Evolutionary conservation across 2,888 invertebrate genomes (phyloP), one percentile per base, ranked within the genome.

Genomic region (Sphaeridia pumilis): DNA sequence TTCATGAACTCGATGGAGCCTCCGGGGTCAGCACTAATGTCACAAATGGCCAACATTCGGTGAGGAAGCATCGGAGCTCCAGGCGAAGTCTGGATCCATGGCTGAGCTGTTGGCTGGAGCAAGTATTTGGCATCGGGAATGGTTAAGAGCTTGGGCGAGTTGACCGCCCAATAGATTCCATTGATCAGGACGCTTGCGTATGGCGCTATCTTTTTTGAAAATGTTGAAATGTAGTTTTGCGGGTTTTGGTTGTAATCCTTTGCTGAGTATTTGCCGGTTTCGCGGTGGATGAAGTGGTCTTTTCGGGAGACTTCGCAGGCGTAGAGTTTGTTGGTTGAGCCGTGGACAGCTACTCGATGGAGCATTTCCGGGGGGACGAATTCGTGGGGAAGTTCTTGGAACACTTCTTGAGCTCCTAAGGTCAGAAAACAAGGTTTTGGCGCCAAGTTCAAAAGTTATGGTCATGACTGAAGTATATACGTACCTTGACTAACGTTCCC

Each of bases 1-100:
- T 93, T 92, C 97, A 98, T 97, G 69, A 99, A 98, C 71, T 98
- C 97, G 53, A 97, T 94, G 35, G 92, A 92, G 51, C 94, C 93
- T 1, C 97, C 95, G 0, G 98, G 98, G 73, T 99, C 98, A 0
- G 98, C 98, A 0, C 93, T 94, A 67, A 99, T 97, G 70, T 99
- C 98, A 70, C 97, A 97, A 67, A 99, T 92, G 3, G 83, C 88
- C 58, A 98, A 74, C 80, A 97, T 86, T 59, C 93, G 76, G 69
- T 90, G 89, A 0, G 92, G 90, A 44, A 92, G 70, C 0, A 86
- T 81, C 0, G 92, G 92, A 0, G 88, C 84, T 0, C 92, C 90
- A 49, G 84, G 78, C 60, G 87, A 87, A 27, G 83, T 84, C 0
- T 90, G 89, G 49, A 94, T 70, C 95, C 95, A 95, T 0, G 95